Evolutionary conservation across 1,140 invertebrate species (phyloP), one percentile per base, ranked within the genome.

Genomic region (Parasteatoda tepidariorum): DNA sequence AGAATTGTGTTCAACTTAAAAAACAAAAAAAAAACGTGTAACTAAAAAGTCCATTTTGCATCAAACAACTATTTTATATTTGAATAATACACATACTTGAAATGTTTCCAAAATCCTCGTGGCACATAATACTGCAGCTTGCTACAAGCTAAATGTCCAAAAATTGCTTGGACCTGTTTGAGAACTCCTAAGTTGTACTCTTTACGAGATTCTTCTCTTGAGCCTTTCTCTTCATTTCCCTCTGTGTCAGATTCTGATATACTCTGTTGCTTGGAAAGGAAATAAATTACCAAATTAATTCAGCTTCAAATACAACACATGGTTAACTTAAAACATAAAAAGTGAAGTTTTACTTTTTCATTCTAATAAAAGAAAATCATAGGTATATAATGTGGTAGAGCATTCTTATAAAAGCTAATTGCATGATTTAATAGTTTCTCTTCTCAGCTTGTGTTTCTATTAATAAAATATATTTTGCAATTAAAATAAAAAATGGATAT

Each of bases 101-200:
- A 99, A 91, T 99, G 96, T 87, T 95, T 97, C 97, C 97, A 99
- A 81, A 99, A 93, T 33, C 97, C 97, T 86, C 94, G 93, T 15
- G 98, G 98, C 87, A 98, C 94, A 90, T 98, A 99, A 91, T 97
- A 99, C 90, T 99, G 97, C 22, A 98, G 91, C 88, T 98, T 96
- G 88, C 96, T 98, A 87, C 96, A 96, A 61, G 96, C 95, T 86
- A 99, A 91, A 91, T 99, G 97, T 64, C 97, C 97, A 90, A 99
- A 99, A 88, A 99, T 99, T 7, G 96, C 95, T 91, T 99, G 98
- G 59, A 99, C 94, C 91, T 99, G 96, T 90, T 98, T 98, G 24
- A 99, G 90, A 86, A 99, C 98, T 24, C 95, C 95, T 59, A 98
- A 93, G 88, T 99, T 97, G 88, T 99, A 99, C 86, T 97, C 96